Conservation (phyloP, 2,888 invertebrate genomes). For the Tipula helvola region DNA sequence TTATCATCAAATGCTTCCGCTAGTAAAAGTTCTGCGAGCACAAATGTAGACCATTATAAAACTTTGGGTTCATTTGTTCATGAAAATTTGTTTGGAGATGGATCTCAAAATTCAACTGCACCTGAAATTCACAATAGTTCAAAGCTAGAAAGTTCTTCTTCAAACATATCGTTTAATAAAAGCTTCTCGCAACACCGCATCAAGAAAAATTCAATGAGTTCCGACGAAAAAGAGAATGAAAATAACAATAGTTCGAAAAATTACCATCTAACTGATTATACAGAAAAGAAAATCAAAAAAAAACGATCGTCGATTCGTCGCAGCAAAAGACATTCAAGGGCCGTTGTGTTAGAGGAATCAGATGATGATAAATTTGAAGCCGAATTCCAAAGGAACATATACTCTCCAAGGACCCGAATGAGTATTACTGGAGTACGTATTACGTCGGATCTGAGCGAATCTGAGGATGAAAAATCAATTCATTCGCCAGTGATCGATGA, state of each 20-base stretch:
- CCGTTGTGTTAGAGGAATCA: not conserved
- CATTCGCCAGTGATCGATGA: not conserved
- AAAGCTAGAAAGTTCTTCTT: not conserved
- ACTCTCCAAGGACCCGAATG: slow-evolving; percentile 32
- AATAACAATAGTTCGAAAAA: not conserved
- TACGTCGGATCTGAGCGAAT: slow-evolving; percentile 20
- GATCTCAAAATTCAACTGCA: not conserved
- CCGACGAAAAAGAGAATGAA: not conserved
- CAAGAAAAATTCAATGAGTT: not conserved
- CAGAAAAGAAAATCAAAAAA: not conserved
- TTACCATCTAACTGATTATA: not conserved
- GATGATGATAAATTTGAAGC: slow-evolving; percentile 19
- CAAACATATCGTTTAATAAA: not conserved
- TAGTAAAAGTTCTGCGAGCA: not conserved
- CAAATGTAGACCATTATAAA: not conserved
- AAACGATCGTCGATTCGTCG: not conserved
- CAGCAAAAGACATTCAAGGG: not conserved
- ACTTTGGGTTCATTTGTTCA: not conserved
- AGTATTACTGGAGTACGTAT: slow-evolving; percentile 31
- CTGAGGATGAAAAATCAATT: not conserved
- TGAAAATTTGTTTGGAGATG: not conserved
- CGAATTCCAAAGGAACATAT: slow-evolving; percentile 22
- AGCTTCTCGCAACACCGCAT: not conserved
- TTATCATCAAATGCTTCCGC: not conserved
- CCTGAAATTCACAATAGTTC: not conserved